These are phyloP conservation scores for Rambutsinella grinnellia DNA, from an alignment of 2,888 invertebrate species.

Conservation along the genomic window DNA sequence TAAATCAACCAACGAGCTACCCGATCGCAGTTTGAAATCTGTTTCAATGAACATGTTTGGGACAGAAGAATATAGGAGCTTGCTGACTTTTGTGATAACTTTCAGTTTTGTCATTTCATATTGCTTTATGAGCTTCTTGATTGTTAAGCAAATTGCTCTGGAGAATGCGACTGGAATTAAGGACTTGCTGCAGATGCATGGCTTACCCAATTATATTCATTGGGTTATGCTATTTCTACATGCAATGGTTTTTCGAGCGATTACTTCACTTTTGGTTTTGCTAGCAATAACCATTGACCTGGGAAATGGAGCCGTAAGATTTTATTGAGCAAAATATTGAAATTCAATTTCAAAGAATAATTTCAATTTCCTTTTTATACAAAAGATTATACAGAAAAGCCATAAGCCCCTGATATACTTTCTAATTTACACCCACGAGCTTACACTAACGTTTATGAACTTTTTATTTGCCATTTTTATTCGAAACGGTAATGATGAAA, in stretches of 20 bases:
- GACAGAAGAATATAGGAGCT: slow-evolving; percentile 5
- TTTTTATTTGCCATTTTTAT: slow-evolving; percentile 37
- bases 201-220: slow-evolving; percentile 51
- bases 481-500: slow-evolving; percentile 24
- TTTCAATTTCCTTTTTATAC: not conserved
- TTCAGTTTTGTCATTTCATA: slow-evolving; percentile 47
- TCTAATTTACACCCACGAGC: slow-evolving; percentile 40
- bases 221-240: slow-evolving; percentile 58
- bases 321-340: not conserved
- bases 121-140: slow-evolving; percentile 56
- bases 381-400: no score
- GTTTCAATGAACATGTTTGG: slow-evolving; percentile 51
- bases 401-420: slow-evolving; percentile 22
- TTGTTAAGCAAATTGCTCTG: slow-evolving; percentile 58
- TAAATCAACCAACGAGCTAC: slow-evolving; percentile 12
- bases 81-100: slow-evolving; percentile 23
- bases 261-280: slow-evolving; percentile 47
- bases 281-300: slow-evolving; percentile 33
- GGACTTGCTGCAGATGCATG: slow-evolving; percentile 59
- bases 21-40: slow-evolving; percentile 27
- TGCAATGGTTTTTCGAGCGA: slow-evolving; percentile 49
- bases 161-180: slow-evolving; percentile 59
- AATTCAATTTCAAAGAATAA: no score
- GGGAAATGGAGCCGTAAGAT: slow-evolving; percentile 41
- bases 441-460: slow-evolving; percentile 46